phyloP scores from a whole-genome alignment of 2,888 invertebrate genomes.

The Rosalia funebris region DNA sequence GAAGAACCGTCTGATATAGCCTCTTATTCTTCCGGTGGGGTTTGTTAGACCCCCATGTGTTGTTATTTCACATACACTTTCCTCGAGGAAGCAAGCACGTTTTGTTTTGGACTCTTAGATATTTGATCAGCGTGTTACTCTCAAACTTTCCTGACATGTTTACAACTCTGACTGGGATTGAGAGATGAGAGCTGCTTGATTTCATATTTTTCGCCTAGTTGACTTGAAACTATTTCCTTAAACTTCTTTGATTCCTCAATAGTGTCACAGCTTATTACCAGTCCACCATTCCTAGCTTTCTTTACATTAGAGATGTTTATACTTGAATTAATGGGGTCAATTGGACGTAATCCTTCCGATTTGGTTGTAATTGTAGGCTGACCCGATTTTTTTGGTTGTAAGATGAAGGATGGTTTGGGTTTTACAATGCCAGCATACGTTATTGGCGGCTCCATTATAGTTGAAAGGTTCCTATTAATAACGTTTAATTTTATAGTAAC shows the following conservation, averaged over 20 bases:
- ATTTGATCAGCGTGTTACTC: neutral
- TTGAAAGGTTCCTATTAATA: neutral
- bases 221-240: neutral
- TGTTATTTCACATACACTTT: neutral
- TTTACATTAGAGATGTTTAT: neutral
- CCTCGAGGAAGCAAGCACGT: neutral
- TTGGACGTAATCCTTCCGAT: neutral
- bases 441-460: too few relatives aligned
- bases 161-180: neutral
- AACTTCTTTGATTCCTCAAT: neutral
- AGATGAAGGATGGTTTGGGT: neutral
- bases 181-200: neutral
- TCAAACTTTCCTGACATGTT: neutral
- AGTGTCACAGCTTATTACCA: neutral
- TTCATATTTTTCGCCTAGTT: neutral
- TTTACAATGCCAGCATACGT: neutral
- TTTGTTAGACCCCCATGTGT: neutral
- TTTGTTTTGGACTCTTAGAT: neutral
- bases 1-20: neutral
- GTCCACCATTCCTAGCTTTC: neutral
- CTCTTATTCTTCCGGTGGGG: neutral
- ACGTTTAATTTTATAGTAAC: neutral
- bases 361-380: neutral
- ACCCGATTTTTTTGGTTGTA: neutral
- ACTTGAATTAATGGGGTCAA: neutral